Percentiles rank a stretch among this genome's conserved stretches.
phyloP scores from a whole-genome alignment of 2,888 invertebrate species.

The Drosophila barbarae region DNA sequence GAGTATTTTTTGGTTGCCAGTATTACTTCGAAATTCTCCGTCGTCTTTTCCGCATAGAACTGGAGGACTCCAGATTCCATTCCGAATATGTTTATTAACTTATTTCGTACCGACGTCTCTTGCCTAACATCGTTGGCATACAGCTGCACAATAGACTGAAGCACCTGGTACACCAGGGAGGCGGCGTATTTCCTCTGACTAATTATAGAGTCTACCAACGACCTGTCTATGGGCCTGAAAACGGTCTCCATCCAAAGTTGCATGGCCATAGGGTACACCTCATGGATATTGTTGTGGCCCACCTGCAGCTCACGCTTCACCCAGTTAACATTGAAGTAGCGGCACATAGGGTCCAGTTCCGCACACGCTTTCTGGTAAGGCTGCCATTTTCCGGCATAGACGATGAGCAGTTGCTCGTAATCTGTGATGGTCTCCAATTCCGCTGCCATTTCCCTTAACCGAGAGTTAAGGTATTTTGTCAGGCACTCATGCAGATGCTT shows the following conservation, averaged over 20 bases:
- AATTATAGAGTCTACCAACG: conserved; percentile 5
- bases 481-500: not conserved
- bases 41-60: conserved; percentile 5
- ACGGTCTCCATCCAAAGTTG: conserved; percentile 7
- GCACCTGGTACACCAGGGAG: not conserved
- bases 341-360: conserved; percentile 1
- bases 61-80: not conserved
- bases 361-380: not conserved
- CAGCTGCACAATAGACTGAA: conserved; percentile 24
- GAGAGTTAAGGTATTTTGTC: rapidly evolving
- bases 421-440: conserved; percentile 1
- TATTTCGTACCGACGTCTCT: not conserved
- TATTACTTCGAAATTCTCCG: not conserved
- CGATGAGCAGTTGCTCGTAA: not conserved
- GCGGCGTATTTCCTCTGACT: not conserved
- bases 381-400: not conserved
- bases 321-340: conserved; percentile 20
- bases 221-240: conserved; percentile 1
- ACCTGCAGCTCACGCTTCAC: not conserved
- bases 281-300: not conserved
- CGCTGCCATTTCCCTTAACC: not conserved
- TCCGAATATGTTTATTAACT: conserved; percentile 17
- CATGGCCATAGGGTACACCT: conserved; percentile 18
- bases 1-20: not conserved
- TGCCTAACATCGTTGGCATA: conserved; percentile 14